These are phyloP conservation scores for Pachymerium ferrugineum DNA, from an alignment of 2,888 invertebrate species.

Conservation along the genomic window DNA sequence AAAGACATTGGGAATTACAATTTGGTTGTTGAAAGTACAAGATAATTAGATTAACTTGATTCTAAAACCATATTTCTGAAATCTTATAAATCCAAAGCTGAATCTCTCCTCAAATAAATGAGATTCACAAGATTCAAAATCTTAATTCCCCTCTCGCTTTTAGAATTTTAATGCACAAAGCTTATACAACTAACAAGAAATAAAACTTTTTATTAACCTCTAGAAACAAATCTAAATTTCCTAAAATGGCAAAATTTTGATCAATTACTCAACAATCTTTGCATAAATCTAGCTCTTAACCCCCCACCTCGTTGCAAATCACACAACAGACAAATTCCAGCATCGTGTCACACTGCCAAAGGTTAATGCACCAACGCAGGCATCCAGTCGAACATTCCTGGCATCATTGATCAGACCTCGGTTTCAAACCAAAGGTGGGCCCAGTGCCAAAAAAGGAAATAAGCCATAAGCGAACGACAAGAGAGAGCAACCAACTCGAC, in stretches of 20 bases:
- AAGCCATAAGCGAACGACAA: slow-evolving; percentile 5
- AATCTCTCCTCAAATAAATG: too few relatives aligned
- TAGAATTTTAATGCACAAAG: too few relatives aligned
- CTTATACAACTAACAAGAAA: not conserved
- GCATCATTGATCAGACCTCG: slow-evolving; percentile 25
- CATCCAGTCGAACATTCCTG: slow-evolving; percentile 25
- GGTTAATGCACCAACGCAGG: slow-evolving; percentile 21
- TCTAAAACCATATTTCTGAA: too few relatives aligned
- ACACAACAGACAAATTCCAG: slow-evolving; percentile 22
- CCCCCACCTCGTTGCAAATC: slow-evolving; percentile 3
- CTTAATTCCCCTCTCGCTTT: too few relatives aligned
- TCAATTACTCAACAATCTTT: slow-evolving; percentile 6
- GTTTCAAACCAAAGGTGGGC: slow-evolving; percentile 10
- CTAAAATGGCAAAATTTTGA: not conserved
- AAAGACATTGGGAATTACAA: too few relatives aligned
- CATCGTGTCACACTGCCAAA: not conserved
- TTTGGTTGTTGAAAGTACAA: too few relatives aligned
- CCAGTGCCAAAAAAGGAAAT: slow-evolving; percentile 19
- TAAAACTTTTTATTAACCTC: too few relatives aligned
- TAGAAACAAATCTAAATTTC: not conserved
- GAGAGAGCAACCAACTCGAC: not conserved
- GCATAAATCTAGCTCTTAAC: slow-evolving; percentile 14
- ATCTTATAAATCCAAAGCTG: too few relatives aligned
- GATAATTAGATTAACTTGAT: too few relatives aligned
- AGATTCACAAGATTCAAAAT: too few relatives aligned